phyloP scores from a whole-genome alignment of 2,797 vertebrate genomes.

The Babyrousa celebensis region DNA sequence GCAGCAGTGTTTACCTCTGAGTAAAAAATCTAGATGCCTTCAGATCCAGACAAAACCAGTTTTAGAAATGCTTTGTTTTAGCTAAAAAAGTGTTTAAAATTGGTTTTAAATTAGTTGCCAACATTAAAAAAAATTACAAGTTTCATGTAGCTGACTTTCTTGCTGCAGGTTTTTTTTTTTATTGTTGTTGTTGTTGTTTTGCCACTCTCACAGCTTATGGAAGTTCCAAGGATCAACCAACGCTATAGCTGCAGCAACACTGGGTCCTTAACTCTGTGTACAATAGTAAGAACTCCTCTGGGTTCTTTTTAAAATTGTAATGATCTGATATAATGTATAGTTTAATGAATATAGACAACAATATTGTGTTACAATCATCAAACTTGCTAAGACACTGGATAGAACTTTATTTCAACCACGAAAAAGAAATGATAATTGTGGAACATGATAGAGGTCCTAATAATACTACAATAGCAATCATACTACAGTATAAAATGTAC shows the following conservation, averaged over 20 bases:
- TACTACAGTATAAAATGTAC: neutral
- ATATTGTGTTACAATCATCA: neutral
- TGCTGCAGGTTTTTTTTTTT: neutral
- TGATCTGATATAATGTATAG: neutral
- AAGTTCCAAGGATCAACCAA: no score
- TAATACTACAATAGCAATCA: neutral
- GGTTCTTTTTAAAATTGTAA: neutral
- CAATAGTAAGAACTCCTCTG: no score
- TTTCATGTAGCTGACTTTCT: neutral
- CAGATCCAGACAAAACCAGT: neutral
- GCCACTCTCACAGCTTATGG: no score
- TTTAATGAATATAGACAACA: neutral
- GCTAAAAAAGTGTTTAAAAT: neutral
- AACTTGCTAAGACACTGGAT: neutral
- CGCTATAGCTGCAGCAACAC: no score
- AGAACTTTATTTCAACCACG: neutral
- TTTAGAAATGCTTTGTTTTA: neutral
- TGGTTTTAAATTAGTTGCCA: slow-evolving; percentile 12
- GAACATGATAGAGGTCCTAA: neutral
- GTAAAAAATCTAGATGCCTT: neutral
- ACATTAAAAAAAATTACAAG: neutral
- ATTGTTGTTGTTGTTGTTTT: no score
- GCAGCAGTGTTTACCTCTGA: neutral
- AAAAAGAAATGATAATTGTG: neutral
- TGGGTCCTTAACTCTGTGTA: no score